Percentiles rank a stretch among this genome's conserved stretches.
Conservation (phyloP, 2,113 vertebrate species). For the Myrmophylax atrothorax region DNA sequence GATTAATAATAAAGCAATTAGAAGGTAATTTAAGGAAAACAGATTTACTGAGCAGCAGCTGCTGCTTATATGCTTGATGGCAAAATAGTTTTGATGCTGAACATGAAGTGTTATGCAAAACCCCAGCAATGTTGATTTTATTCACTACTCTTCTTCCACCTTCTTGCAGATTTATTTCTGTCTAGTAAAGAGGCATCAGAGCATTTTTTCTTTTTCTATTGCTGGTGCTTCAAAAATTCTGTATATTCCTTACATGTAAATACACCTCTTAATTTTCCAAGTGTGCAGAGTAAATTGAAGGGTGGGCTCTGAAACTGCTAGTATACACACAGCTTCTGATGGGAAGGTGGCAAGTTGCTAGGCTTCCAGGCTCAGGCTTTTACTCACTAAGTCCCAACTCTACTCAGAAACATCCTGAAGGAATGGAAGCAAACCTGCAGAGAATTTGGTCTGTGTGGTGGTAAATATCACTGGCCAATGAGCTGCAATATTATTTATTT, state of each 20-base stretch:
- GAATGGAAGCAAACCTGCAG: not conserved
- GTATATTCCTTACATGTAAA: not conserved
- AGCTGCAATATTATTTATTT: not conserved
- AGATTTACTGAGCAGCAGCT: not conserved
- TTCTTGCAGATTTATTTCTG: not conserved
- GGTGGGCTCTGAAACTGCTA: not conserved
- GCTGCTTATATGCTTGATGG: not conserved
- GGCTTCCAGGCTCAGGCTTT: not conserved
- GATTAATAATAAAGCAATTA: not conserved
- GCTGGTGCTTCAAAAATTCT: not conserved
- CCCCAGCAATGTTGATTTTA: not conserved
- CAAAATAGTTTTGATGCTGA: not conserved
- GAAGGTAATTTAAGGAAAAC: not conserved
- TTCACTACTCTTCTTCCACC: not conserved
- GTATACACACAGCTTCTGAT: not conserved
- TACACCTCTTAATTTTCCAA: not conserved
- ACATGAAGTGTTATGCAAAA: not conserved
- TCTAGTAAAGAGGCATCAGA: not conserved
- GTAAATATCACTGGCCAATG: not conserved
- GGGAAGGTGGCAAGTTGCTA: rapidly evolving
- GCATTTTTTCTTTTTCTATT: not conserved
- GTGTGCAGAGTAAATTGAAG: not conserved
- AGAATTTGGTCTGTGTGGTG: not conserved
- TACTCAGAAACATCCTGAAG: not conserved
- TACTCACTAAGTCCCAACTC: not conserved